Evolutionary conservation across 2,888 invertebrate genomes (phyloP).

Genomic region (Parthenolecanium corni): DNA sequence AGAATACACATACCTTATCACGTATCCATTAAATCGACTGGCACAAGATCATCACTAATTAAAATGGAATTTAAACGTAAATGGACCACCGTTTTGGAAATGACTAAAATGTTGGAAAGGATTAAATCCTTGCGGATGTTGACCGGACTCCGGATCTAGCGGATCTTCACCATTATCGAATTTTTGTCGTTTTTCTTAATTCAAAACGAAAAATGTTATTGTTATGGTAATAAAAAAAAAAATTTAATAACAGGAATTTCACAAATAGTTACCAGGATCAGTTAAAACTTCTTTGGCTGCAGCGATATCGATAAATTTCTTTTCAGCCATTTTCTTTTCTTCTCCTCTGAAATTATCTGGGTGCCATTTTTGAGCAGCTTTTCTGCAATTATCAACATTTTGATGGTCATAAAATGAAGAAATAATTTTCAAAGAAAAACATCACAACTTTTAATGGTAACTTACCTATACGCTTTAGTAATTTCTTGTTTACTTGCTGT

Average conservation of each 20-base stretch:
- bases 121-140: slow-evolving; percentile 51
- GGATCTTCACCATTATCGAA: slow-evolving; percentile 96
- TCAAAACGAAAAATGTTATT: slow-evolving; percentile 13
- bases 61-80: slow-evolving; percentile 96
- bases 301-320: slow-evolving; percentile 96
- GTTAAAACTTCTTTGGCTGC: slow-evolving; percentile 91
- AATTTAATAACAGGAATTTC: not conserved
- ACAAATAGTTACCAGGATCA: slow-evolving; percentile 51
- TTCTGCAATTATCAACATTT: slow-evolving; percentile 44
- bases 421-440: not conserved
- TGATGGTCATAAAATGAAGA: not conserved
- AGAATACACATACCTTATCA: too few relatives aligned
- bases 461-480: slow-evolving; percentile 71
- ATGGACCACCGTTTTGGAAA: slow-evolving; percentile 69
- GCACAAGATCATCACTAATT: slow-evolving; percentile 44
- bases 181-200: slow-evolving; percentile 77
- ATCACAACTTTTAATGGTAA: not conserved
- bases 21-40: not conserved
- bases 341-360: slow-evolving; percentile 84
- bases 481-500: slow-evolving; percentile 87
- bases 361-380: slow-evolving; percentile 97
- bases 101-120: slow-evolving; percentile 63
- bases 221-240: not conserved
- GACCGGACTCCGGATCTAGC: slow-evolving; percentile 79
- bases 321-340: slow-evolving; percentile 88